Evolutionary conservation across 2,797 vertebrate genomes (phyloP).

Genomic region (Gallinago stenura): DNA sequence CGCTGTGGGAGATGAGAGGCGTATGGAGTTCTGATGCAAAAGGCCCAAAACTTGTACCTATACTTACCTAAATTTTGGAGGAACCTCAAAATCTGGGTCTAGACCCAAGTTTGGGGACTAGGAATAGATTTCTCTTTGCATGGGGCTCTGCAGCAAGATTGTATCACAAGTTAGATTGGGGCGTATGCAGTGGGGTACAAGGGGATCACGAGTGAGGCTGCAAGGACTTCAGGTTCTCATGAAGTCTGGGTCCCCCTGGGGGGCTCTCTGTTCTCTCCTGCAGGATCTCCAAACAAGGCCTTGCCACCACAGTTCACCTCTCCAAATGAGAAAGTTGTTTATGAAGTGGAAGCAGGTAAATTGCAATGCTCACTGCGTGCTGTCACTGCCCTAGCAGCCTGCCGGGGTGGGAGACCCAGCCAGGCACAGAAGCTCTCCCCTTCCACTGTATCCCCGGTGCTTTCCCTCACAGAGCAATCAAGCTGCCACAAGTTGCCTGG

Average conservation of each 20-base stretch:
- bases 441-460: accelerated
- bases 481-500: not conserved
- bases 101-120: not conserved
- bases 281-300: constrained; percentile 73
- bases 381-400: not conserved
- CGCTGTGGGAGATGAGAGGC: not conserved
- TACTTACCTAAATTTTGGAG: not conserved
- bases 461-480: accelerated
- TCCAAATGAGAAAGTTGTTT: constrained; percentile 75
- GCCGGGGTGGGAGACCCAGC: not conserved
- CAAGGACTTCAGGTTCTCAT: not conserved
- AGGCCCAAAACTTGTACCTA: not conserved
- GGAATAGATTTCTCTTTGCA: not conserved
- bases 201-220: not conserved
- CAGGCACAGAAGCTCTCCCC: not conserved
- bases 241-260: not conserved
- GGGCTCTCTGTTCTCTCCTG: constrained; percentile 1
- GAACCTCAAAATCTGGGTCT: not conserved
- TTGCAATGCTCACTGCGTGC: accelerated
- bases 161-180: accelerated
- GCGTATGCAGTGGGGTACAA: accelerated
- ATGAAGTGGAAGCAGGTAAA: constrained; percentile 80
- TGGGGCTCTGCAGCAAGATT: not conserved
- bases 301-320: constrained; percentile 68
- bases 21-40: not conserved